Evolutionary conservation across 1,140 invertebrate species (phyloP), one percentile per base, ranked within the genome.

Genomic region (Littorina saxatilis): DNA sequence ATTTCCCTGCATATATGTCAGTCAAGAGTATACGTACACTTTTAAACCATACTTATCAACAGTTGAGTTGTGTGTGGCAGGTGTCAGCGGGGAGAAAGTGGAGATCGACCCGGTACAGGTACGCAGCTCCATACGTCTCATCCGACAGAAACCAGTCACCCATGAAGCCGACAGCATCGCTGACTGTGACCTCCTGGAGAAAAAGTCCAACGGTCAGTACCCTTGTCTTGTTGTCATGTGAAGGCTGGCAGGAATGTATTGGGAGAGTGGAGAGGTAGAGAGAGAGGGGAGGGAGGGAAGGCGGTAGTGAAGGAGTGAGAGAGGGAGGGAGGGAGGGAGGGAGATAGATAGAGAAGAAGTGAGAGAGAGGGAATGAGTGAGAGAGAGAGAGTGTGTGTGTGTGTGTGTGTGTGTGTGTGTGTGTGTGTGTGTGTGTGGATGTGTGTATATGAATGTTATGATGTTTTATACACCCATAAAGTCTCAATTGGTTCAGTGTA

Each of bases 21-120:
- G n/a, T n/a, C n/a, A n/a, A n/a, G n/a, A n/a, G n/a, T n/a, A n/a
- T n/a, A n/a, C n/a, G n/a, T n/a, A n/a, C n/a, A n/a, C n/a, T n/a
- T n/a, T n/a, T n/a, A n/a, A n/a, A n/a, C n/a, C n/a, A n/a, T n/a
- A n/a, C n/a, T n/a, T n/a, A n/a, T n/a, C n/a, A n/a, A n/a, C n/a
- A n/a, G n/a, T n/a, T n/a, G n/a, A n/a, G n/a, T n/a, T n/a, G n/a
- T 66, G 55, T 81, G 27, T 75, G 73, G 17, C 83, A 94, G 94
- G 96, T 76, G 95, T 98, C 80, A 97, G 96, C 43, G 95, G 96
- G 27, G 97, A 98, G 86, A 96, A 96, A 90, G 95, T 98, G 79
- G 97, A 98, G 93, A 96, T 98, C 73, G 96, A 97, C 91, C 96
- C 96, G 2, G 94, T 96, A 23, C 94, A 93, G 87, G 82, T 94